Evolutionary conservation across 2,113 vertebrate genomes (phyloP).

Genomic region (Aix galericulata): DNA sequence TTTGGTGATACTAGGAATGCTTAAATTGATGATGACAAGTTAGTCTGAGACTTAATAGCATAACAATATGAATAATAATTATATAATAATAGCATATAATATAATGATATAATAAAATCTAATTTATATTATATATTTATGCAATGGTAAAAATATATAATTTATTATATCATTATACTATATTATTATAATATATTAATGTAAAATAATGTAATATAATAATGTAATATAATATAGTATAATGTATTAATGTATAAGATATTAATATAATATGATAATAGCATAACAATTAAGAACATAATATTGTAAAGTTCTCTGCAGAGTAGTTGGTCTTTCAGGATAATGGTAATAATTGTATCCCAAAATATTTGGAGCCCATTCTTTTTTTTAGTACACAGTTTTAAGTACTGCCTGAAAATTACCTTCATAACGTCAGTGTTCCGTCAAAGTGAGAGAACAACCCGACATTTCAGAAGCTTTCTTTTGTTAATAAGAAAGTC

Average conservation of each 20-base stretch:
- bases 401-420: not conserved
- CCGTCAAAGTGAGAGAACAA: not conserved
- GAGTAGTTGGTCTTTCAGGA: not conserved
- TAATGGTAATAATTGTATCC: not conserved
- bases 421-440: not conserved
- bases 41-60: not conserved
- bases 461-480: not conserved
- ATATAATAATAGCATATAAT: too few species aligned
- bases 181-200: too few species aligned
- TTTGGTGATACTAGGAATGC: not conserved
- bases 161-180: too few species aligned
- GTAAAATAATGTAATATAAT: too few species aligned
- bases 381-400: not conserved
- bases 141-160: too few species aligned
- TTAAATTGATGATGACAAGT: slow-evolving; percentile 24
- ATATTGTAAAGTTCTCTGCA: not conserved
- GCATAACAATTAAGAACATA: not conserved
- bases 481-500: not conserved
- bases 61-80: not conserved
- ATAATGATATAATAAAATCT: too few species aligned
- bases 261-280: not conserved
- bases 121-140: too few species aligned
- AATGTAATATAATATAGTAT: too few species aligned
- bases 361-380: not conserved
- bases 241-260: too few species aligned